Percentiles rank a stretch among this genome's conserved stretches.
These are phyloP conservation scores for Lipophrys pholis DNA, from an alignment of 2,113 vertebrate species.

Conservation along the genomic window DNA sequence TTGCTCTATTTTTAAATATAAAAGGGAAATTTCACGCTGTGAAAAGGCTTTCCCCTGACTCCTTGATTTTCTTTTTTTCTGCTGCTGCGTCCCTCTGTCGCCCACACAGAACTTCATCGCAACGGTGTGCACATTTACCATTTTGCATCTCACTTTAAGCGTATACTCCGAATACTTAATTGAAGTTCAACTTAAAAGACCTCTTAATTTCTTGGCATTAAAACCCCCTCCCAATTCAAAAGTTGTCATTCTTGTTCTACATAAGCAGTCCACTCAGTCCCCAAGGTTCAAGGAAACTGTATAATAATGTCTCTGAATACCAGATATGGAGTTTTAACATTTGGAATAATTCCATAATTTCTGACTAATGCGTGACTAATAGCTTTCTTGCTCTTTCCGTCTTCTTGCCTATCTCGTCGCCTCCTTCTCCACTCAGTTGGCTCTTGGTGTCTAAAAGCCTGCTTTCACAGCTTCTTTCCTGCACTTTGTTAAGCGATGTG, in stretches of 20 bases:
- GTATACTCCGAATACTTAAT: background rate
- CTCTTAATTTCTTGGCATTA: conserved; percentile 27
- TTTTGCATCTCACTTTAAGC: conserved; percentile 10
- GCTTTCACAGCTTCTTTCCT: conserved; percentile 59
- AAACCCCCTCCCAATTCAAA: conserved; percentile 32
- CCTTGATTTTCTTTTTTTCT: too few species aligned
- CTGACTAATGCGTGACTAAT: conserved; percentile 81
- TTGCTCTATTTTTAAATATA: too few species aligned
- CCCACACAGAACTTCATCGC: conserved; percentile 13
- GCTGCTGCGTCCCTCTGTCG: too few species aligned
- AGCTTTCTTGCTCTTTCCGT: conserved; percentile 68
- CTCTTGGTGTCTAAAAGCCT: conserved; percentile 69
- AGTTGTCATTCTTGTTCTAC: conserved; percentile 32
- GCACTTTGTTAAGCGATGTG: conserved; percentile 70
- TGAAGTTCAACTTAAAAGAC: conserved; percentile 17
- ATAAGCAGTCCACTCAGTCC: conserved; percentile 53
- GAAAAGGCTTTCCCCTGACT: too few species aligned
- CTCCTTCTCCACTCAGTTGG: conserved; percentile 46
- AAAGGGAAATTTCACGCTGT: too few species aligned
- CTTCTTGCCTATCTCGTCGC: conserved; percentile 50
- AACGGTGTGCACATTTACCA: background rate
- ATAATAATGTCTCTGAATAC: conserved; percentile 71
- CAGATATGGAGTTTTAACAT: conserved; percentile 79
- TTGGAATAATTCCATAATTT: conserved; percentile 82
- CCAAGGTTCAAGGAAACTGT: conserved; percentile 66